Evolutionary conservation across 2,888 invertebrate species (phyloP), one percentile per base, ranked within the genome.

Genomic region (Lycophotia porphyrea): DNA sequence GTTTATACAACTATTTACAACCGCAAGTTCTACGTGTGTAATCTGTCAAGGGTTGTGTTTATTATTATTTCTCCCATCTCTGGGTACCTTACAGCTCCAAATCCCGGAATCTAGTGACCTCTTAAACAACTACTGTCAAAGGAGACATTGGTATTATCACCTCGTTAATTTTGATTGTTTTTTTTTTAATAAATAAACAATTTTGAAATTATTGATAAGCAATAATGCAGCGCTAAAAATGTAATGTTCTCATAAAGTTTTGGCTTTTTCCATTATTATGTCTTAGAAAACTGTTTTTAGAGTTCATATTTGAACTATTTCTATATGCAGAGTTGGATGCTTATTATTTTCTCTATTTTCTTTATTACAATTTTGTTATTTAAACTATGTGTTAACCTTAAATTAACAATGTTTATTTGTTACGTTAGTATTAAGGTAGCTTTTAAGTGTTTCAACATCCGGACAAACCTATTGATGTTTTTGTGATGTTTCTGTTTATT

Each of bases 101-200:
- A 11, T n/a, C 36, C 18, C 21, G 11, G 44, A 18, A 21, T 68
- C n/a, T 39, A 39, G 1, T 67, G 31, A 55, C 67, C 44, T 18
- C 55, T 58, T n/a, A n/a, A 44, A 68, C n/a, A 68, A 58, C 21
- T 66, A 55, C 11, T 15, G 21, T 5, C 44, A 55, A 24, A 24
- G 24, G 44, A 44, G 44, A 76, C 31, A 55, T 36, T 44, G n/a
- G 18, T n/a, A 65, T 77, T 66, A 55, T 77, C 36, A 77, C 67
- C 67, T 75, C 15, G 21, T 55, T 42, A 42, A 39, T 24, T 27
- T 70, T 18, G 42, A 39, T 31, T 39, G 15, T 34, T 55, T 49
- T 39, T 71, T 58, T 39, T n/a, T 77, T 36, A 75, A 75, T 68
- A 66, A 75, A 75, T 55, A 75, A 65, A 55, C 15, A 75, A 31